Percentiles rank a stretch among this genome's conserved stretches.
Conservation (phyloP, 2,113 vertebrate genomes). For the Gymnobelideus leadbeateri region DNA sequence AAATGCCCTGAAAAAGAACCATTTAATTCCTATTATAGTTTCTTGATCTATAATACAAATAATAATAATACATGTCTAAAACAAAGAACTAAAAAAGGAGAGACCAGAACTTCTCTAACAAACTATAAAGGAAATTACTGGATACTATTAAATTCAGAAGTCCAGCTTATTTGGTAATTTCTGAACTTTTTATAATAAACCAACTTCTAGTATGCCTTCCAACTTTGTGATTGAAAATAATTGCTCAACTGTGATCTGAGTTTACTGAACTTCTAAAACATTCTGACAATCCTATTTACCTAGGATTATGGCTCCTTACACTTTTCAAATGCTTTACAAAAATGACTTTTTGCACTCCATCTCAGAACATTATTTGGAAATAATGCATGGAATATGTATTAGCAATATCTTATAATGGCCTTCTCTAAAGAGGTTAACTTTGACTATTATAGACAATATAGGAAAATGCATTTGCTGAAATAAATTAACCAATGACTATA, state of each 20-base stretch:
- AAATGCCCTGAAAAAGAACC: constrained; percentile 15
- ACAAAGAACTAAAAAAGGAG: constrained; percentile 20
- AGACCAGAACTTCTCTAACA: not conserved
- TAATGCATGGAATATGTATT: constrained; percentile 8
- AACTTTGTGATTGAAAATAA: constrained; percentile 32
- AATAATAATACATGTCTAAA: not conserved
- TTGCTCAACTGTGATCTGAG: constrained; percentile 24
- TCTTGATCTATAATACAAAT: not conserved
- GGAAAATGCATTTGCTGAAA: constrained; percentile 28
- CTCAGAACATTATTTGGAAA: constrained; percentile 31
- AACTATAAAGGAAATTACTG: not conserved
- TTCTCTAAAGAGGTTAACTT: not conserved
- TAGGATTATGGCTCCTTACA: not conserved
- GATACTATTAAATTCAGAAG: constrained; percentile 13
- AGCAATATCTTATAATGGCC: constrained; percentile 19
- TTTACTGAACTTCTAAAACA: constrained; percentile 28
- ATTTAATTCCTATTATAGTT: constrained; percentile 37
- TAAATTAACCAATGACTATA: not conserved
- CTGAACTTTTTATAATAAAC: not conserved
- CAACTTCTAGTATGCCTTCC: constrained; percentile 24
- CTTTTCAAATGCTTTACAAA: not conserved
- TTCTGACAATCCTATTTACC: not conserved
- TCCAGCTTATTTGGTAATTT: not conserved
- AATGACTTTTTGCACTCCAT: not conserved
- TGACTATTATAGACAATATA: constrained; percentile 19